Conservation (phyloP, 2,888 invertebrate genomes). For the Papilio demoleus region DNA sequence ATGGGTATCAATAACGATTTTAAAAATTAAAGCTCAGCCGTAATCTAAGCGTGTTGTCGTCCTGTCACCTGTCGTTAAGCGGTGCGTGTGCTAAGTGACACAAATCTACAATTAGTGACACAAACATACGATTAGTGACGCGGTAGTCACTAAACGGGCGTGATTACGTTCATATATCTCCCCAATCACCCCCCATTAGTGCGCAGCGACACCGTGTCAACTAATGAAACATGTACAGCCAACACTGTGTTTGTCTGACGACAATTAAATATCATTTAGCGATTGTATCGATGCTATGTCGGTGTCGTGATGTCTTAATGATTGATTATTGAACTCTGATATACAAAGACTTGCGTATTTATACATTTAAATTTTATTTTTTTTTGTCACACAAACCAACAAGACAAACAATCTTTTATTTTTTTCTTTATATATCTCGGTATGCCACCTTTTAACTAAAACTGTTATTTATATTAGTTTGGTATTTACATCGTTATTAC, state of each 20-base stretch:
- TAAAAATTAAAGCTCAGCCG: background rate
- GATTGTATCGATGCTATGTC: conserved; percentile 47
- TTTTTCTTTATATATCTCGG: too few species aligned
- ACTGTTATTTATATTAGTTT: too few species aligned
- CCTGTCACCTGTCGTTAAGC: background rate
- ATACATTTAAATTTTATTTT: too few species aligned
- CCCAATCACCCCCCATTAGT: conserved; percentile 42
- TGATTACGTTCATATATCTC: conserved; percentile 11
- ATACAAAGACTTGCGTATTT: too few species aligned
- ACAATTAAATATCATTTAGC: conserved; percentile 56
- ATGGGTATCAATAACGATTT: background rate
- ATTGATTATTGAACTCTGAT: background rate
- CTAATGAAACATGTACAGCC: conserved; percentile 19
- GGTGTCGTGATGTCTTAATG: background rate
- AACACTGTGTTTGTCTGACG: conserved; percentile 51
- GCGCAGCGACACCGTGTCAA: conserved; percentile 8
- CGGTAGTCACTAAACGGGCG: conserved; percentile 4
- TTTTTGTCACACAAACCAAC: too few species aligned
- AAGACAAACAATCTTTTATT: too few species aligned
- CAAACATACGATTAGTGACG: conserved; percentile 45
- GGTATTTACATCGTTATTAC: too few species aligned
- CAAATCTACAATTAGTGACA: conserved; percentile 50
- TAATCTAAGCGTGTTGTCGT: background rate
- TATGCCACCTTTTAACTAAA: too few species aligned
- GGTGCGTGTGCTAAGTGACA: conserved; percentile 4